Evolutionary conservation across 1,140 invertebrate genomes (phyloP).

Genomic region (Drosophila erecta): DNA sequence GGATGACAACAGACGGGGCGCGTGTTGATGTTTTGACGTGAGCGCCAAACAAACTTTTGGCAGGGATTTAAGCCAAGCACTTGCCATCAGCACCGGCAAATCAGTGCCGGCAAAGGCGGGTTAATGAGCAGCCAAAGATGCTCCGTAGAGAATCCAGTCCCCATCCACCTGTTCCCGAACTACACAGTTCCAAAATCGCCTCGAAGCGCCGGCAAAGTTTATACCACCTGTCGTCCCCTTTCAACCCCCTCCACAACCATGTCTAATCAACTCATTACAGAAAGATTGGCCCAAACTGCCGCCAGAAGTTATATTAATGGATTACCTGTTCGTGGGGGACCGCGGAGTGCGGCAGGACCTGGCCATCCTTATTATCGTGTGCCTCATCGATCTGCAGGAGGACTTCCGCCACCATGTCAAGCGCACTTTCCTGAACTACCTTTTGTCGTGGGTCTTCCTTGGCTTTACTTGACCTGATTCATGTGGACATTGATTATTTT

Average conservation of each 20-base stretch:
- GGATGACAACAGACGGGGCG: constrained; percentile 55
- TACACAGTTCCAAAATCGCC: constrained; percentile 20
- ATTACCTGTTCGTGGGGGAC: constrained; percentile 80
- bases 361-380: constrained; percentile 76
- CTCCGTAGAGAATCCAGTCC: constrained; percentile 6
- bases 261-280: constrained; percentile 76
- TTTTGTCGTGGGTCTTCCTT: constrained; percentile 59
- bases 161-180: background rate
- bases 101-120: constrained; percentile 58
- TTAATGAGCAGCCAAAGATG: constrained; percentile 68
- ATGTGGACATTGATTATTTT: background rate
- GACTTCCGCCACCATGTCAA: constrained; percentile 81
- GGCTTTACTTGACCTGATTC: background rate
- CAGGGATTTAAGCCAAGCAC: constrained; percentile 56
- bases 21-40: constrained; percentile 81
- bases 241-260: constrained; percentile 10
- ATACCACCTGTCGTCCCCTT: constrained; percentile 44
- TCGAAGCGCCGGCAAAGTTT: constrained; percentile 49
- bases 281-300: constrained; percentile 80
- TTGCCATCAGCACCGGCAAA: constrained; percentile 61
- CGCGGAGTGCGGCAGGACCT: constrained; percentile 57
- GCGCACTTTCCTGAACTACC: constrained; percentile 76
- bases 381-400: constrained; percentile 84
- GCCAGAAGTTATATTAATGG: constrained; percentile 82
- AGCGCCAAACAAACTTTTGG: constrained; percentile 68